A percentile compares a stretch with the other conserved stretches of the same genome.
Conservation (phyloP, 2,797 vertebrate species). For the Paramormyrops hopkinsi region DNA sequence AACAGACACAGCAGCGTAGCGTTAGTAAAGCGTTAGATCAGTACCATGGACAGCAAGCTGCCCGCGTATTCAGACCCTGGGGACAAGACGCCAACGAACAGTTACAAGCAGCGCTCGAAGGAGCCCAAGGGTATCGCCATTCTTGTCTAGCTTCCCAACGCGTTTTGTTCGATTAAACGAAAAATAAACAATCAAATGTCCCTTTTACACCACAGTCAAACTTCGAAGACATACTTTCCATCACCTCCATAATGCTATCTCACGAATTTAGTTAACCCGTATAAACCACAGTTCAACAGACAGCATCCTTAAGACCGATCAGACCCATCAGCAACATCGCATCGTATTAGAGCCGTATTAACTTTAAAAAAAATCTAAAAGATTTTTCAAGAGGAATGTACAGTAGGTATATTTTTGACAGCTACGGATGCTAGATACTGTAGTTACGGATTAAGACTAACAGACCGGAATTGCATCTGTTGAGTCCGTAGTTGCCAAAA, state of each 20-base stretch:
- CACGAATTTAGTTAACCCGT: background rate
- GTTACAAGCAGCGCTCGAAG: background rate
- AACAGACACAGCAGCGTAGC: background rate
- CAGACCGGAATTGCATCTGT: background rate
- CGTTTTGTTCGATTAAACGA: background rate
- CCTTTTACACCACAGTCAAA: background rate
- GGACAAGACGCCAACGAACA: background rate
- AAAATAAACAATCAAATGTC: background rate
- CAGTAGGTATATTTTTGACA: background rate
- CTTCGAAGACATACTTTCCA: background rate
- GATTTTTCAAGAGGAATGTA: background rate
- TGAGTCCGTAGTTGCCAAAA: background rate
- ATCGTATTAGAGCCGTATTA: background rate
- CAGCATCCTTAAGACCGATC: background rate
- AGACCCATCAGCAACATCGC: background rate
- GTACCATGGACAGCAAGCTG: conserved; percentile 9
- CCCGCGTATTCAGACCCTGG: background rate
- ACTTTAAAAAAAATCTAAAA: background rate
- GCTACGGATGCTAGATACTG: background rate
- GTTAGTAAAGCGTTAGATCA: background rate
- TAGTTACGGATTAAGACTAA: background rate
- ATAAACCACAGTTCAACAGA: background rate
- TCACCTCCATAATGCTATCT: background rate
- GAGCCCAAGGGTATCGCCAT: background rate
- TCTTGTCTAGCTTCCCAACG: background rate